Base-by-base conservation (phyloP, 92 coral and sea anemone species). In the Epizoanthus rinbou region DNA sequence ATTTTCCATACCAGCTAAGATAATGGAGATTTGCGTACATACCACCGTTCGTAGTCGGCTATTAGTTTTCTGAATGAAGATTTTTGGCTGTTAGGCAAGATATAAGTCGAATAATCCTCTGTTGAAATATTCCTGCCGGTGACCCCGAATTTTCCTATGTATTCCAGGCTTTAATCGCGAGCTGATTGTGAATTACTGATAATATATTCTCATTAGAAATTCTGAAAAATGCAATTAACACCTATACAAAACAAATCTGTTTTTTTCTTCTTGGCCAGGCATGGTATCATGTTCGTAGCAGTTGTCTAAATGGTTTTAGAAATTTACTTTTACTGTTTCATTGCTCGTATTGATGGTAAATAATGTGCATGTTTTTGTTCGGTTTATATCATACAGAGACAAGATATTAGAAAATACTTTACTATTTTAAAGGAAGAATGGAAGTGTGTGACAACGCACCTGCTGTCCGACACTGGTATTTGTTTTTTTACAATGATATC, bases 281-380 rank as follows among this genome's bases (percentile, higher is more conserved):
- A 25, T 57, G 75, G 50, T 45, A 45, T 7, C 58, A n/a, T 71
- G 76, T 71, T 45, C 31, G 21, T 16, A 71, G 33, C 5, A 67
- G 50, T 67, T 67, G 72, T 67, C 50, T 6, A 31, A 28, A 37
- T 71, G n/a, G 57, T 56, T 71, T 71, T n/a, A 71, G 33, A 71
- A 47, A 71, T 8, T 45, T 71, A 33, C 43, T 37, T 33, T 33
- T 10, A 15, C 43, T 19, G 11, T 67, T 67, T 33, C 8, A 33
- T 33, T 67, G 72, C 9, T 6, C 21, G 8, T 9, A 25, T 63
- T 23, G 17, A 65, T 24, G 31, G 10, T 22, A 21, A 11, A 63
- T 63, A 64, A 37, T 37, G 43, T 15, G 47, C 10, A 13, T 67
- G 35, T 25, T 33, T 67, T 33, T 37, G 35, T 67, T n/a, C n/a